These are phyloP conservation scores for Hippocampus barbouri DNA, from an alignment of 2,113 vertebrate genomes.

Conservation along the genomic window DNA sequence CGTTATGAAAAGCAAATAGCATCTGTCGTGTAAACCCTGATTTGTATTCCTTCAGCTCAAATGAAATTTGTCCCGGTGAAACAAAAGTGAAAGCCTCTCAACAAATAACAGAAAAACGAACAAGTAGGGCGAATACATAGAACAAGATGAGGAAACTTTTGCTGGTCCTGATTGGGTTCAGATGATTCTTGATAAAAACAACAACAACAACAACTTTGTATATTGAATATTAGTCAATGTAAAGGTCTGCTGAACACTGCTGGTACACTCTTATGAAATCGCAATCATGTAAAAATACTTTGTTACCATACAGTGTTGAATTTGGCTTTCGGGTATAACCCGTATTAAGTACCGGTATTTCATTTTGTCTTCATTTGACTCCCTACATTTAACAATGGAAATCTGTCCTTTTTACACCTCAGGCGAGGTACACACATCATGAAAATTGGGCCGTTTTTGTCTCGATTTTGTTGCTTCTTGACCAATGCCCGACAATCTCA, in stretches of 20 bases:
- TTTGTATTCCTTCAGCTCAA: constrained; percentile 63
- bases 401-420: too few species aligned
- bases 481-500: too few species aligned
- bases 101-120: constrained; percentile 60
- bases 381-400: too few species aligned
- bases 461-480: too few species aligned
- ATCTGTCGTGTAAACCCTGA: constrained; percentile 56
- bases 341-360: too few species aligned
- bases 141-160: constrained; percentile 40
- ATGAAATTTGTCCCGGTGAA: constrained; percentile 67
- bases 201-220: constrained; percentile 4
- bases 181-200: constrained; percentile 51
- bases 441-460: too few species aligned
- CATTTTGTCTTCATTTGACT: too few species aligned
- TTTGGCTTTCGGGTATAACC: too few species aligned
- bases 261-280: neutral
- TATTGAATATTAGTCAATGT: constrained; percentile 33
- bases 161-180: constrained; percentile 50
- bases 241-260: neutral
- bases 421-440: too few species aligned
- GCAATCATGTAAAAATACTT: neutral
- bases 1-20: constrained; percentile 54
- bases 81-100: constrained; percentile 59
- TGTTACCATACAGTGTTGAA: too few species aligned
- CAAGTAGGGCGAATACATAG: constrained; percentile 42